Percentiles rank a stretch among this genome's conserved stretches.
Evolutionary conservation across 2,888 invertebrate species (phyloP).

Genomic region (Zaprionus bogoriensis): DNA sequence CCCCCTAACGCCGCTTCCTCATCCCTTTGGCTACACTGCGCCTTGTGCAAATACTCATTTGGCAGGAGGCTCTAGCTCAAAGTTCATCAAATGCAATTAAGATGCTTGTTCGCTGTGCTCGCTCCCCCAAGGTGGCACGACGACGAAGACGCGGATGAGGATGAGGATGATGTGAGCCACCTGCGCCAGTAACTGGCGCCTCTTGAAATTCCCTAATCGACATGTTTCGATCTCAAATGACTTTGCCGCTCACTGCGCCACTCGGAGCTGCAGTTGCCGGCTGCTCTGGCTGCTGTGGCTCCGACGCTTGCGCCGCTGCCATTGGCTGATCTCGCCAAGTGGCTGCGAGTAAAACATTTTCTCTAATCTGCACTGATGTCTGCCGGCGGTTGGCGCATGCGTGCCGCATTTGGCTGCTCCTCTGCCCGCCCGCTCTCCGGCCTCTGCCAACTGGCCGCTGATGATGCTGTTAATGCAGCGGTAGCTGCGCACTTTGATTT

Average conservation of each 20-base stretch:
- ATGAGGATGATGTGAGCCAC: constrained; percentile 67
- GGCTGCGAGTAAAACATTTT: constrained; percentile 71
- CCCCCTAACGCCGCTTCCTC: background rate
- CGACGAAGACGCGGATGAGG: constrained; percentile 40
- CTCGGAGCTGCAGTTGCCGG: background rate
- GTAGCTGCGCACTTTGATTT: constrained; percentile 78
- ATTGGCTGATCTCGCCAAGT: constrained; percentile 41
- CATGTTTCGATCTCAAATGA: constrained; percentile 80
- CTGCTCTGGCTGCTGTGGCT: background rate
- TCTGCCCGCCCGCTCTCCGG: constrained; percentile 1
- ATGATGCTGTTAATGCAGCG: constrained; percentile 61
- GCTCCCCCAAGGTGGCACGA: constrained; percentile 71
- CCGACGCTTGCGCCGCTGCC: no score
- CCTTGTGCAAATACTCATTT: constrained; percentile 50
- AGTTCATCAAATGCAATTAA: constrained; percentile 82
- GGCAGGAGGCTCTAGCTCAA: constrained; percentile 68
- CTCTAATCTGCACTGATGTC: constrained; percentile 76
- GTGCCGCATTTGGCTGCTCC: constrained; percentile 60
- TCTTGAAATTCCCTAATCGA: constrained; percentile 81
- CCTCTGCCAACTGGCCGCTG: constrained; percentile 31
- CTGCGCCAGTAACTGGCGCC: constrained; percentile 76
- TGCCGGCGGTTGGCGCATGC: constrained; percentile 55
- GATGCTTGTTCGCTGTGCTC: constrained; percentile 75
- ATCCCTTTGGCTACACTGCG: background rate
- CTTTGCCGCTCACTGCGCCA: constrained; percentile 59